Base-by-base conservation (phyloP, 2,113 vertebrate species). In the Eclectus roratus region DNA sequence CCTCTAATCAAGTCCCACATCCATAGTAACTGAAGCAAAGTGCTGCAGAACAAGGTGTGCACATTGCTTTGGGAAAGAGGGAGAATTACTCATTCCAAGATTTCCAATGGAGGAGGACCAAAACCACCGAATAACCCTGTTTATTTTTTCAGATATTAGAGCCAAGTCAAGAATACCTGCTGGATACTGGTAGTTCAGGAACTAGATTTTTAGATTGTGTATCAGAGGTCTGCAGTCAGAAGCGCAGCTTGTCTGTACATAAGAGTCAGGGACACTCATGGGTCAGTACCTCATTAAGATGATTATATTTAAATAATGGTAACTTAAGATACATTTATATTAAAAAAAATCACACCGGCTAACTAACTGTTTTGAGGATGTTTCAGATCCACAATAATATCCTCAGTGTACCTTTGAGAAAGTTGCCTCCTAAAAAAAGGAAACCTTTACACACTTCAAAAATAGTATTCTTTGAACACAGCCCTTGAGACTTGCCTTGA, bases 1-100 rank as follows among this genome's bases (percentile, higher is more conserved):
- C 35, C 12, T 39, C 44, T 20, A 13, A 12, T 8, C 39, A 19
- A n/a, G 37, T 6, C 5, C 23, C 43, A 16, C 8, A n/a, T 4
- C 31, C 56, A 18, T 15, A 29, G 44, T 2, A 25, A 43, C 28
- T 50, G 11, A 47, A 78, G 56, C 0, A 0, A 46, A 24, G 24
- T 0, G 4, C 25, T 64, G 37, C 37, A n/a, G 55, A 82, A 39
- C 0, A 1, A 50, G n/a, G n/a, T 3, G 2, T 1, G 31, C 23
- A 20, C n/a, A 41, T 23, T 55, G 17, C 50, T 49, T 43, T 2
- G 29, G 43, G 20, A 33, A 37, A 11, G 25, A 68, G 8, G 11
- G 35, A 78, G 68, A 73, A 16, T 13, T 8, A 37, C 23, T 55
- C 78, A 43, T 18, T 46, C 25, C 46, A 61, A 61, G 53, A 17